Conservation (phyloP, 2,888 invertebrate species). For the Sarcophaga carnaria region DNA sequence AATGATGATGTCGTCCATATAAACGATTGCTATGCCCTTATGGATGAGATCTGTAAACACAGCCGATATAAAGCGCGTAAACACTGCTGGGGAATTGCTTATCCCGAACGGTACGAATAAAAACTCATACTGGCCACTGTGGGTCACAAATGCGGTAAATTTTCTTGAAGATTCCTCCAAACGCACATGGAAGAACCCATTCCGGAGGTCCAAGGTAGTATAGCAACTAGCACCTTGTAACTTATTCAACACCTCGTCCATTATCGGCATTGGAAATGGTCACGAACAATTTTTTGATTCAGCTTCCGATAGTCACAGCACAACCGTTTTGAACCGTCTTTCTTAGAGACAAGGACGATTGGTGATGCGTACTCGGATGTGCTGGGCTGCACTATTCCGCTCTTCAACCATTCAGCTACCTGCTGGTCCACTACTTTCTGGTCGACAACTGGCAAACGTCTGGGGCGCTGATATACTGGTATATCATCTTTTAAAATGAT, state of each 20-base stretch:
- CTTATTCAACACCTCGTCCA: constrained; percentile 64
- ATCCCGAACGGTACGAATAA: constrained; percentile 52
- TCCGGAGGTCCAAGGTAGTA: constrained; percentile 1
- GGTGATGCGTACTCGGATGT: constrained; percentile 44
- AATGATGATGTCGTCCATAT: constrained; percentile 60
- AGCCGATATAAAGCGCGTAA: constrained; percentile 5
- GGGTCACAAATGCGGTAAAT: constrained; percentile 71
- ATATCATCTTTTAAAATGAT: constrained; percentile 42
- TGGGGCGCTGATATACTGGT: constrained; percentile 58
- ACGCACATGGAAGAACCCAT: constrained; percentile 35
- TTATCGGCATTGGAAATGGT: constrained; percentile 62
- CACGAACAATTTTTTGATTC: constrained; percentile 42
- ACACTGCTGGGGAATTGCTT: constrained; percentile 38
- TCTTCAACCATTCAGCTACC: constrained; percentile 39
- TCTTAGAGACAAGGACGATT: no score
- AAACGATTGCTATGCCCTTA: not conserved
- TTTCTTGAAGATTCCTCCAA: constrained; percentile 61
- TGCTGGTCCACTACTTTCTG: constrained; percentile 47
- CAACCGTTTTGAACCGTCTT: no score
- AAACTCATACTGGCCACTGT: constrained; percentile 63
- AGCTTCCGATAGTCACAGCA: no score
- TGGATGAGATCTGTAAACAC: not conserved
- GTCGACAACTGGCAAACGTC: constrained; percentile 72
- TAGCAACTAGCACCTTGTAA: constrained; percentile 51
- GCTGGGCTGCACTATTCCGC: constrained; percentile 14